Percentiles rank a stretch among this genome's conserved stretches.
Conservation (phyloP, 2,888 invertebrate genomes). For the Ariolimax columbianus region DNA sequence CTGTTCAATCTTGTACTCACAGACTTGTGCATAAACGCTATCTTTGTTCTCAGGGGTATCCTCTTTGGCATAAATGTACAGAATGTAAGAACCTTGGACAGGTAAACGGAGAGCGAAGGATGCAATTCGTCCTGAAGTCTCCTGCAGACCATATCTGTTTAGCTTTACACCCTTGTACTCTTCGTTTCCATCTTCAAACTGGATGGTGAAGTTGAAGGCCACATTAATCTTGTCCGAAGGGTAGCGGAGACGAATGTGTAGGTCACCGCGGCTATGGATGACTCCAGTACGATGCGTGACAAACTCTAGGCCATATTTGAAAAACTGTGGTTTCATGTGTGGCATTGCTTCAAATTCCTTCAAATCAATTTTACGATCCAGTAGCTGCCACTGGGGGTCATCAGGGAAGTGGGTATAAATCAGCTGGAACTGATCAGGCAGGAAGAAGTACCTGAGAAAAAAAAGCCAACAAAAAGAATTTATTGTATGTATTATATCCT, state of each 20-base stretch:
- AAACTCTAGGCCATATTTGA: slow-evolving; percentile 78
- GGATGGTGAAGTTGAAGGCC: slow-evolving; percentile 78
- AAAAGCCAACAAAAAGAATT: neutral
- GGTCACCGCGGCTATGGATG: slow-evolving; percentile 74
- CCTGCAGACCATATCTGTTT: slow-evolving; percentile 77
- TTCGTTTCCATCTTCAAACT: slow-evolving; percentile 75
- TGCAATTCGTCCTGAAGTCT: slow-evolving; percentile 76
- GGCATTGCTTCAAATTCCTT: slow-evolving; percentile 79
- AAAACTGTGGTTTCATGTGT: slow-evolving; percentile 79
- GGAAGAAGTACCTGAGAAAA: slow-evolving; percentile 75
- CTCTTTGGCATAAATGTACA: slow-evolving; percentile 79
- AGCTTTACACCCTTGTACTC: slow-evolving; percentile 74
- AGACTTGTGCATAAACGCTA: slow-evolving; percentile 78
- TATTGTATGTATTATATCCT: neutral
- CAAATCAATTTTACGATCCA: slow-evolving; percentile 72
- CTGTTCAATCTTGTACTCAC: slow-evolving; percentile 78
- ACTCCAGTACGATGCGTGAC: slow-evolving; percentile 78
- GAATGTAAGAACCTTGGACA: slow-evolving; percentile 75
- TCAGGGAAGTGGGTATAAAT: slow-evolving; percentile 79
- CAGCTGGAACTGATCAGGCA: slow-evolving; percentile 78
- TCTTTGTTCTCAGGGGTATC: slow-evolving; percentile 76
- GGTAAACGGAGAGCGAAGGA: slow-evolving; percentile 78
- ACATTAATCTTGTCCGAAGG: slow-evolving; percentile 74
- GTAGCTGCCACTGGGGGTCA: slow-evolving; percentile 78
- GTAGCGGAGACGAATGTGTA: slow-evolving; percentile 75